Percentiles rank a stretch among this genome's conserved stretches.
Conservation (phyloP, 2,113 vertebrate species). For the Esox niger region DNA sequence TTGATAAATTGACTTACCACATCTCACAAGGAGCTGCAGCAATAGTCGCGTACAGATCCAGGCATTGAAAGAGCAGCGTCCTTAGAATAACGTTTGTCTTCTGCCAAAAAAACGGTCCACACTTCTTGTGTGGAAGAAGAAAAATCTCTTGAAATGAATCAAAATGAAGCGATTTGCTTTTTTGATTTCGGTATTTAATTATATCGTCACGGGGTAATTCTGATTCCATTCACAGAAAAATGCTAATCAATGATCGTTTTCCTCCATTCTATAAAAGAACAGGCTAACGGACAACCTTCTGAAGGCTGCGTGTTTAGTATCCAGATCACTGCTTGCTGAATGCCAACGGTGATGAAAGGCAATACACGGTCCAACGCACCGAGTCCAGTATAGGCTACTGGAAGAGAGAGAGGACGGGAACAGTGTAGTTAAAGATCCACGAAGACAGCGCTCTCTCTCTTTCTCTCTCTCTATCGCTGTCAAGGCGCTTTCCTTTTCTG, state of each 20-base stretch:
- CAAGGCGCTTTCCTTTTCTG: conserved; percentile 4
- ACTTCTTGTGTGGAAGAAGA: conserved; percentile 13
- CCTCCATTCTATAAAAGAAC: background rate
- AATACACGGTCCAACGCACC: conserved; percentile 40
- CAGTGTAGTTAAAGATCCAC: too few relatives aligned
- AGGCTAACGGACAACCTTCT: background rate
- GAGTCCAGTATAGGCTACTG: conserved; percentile 52
- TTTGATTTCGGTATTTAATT: conserved; percentile 11
- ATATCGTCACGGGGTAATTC: conserved; percentile 6
- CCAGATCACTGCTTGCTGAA: conserved; percentile 56
- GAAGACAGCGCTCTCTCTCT: conserved; percentile 3
- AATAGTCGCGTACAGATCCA: background rate
- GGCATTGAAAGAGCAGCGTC: too few relatives aligned
- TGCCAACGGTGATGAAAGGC: conserved; percentile 14
- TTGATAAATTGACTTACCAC: conserved; percentile 56
- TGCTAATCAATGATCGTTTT: background rate
- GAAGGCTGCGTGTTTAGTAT: conserved; percentile 56
- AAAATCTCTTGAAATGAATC: conserved; percentile 26
- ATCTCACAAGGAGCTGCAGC: conserved; percentile 45
- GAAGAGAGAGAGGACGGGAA: conserved; percentile 29
- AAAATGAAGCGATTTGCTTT: conserved; percentile 14
- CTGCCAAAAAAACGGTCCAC: conserved; percentile 41
- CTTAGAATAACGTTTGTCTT: too few relatives aligned
- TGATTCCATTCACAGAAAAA: background rate
- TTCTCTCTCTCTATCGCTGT: conserved; percentile 8